A percentile compares a stretch with the other conserved stretches of the same genome.
Evolutionary conservation across 2,113 vertebrate genomes (phyloP).

Genomic region (Ia io): DNA sequence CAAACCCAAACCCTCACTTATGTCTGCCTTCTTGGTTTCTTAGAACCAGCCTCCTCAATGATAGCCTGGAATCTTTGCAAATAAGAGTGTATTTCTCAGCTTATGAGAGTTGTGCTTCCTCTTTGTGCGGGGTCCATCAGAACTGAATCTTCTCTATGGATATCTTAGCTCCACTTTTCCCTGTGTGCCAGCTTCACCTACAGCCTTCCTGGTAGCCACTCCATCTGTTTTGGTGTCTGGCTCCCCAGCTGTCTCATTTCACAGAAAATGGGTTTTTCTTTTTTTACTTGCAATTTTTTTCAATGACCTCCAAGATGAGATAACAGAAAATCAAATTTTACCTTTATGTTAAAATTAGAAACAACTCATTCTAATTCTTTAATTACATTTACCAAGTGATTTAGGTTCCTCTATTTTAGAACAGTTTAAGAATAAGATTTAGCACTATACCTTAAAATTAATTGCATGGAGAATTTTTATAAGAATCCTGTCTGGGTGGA

Average conservation of each 20-base stretch:
- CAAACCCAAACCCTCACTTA: neutral
- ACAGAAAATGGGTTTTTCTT: neutral
- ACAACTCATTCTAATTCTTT: neutral
- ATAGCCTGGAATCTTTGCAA: neutral
- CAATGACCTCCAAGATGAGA: constrained; percentile 20
- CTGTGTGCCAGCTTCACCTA: neutral
- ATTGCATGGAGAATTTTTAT: neutral
- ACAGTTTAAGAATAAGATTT: neutral
- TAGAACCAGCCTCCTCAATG: rapidly evolving
- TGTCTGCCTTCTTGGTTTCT: neutral
- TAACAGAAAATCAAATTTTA: neutral
- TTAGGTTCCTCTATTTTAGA: neutral
- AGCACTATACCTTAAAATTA: neutral
- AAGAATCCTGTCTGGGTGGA: neutral
- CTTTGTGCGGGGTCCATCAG: neutral
- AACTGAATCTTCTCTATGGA: neutral
- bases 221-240: constrained; percentile 39
- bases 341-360: neutral
- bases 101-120: neutral
- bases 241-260: constrained; percentile 10
- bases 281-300: neutral
- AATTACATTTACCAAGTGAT: neutral
- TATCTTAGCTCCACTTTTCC: neutral
- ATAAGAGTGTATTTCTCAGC: neutral
- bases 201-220: neutral